Percentiles rank a stretch among this genome's conserved stretches.
Evolutionary conservation across 2,113 vertebrate species (phyloP).

Genomic region (Phrynosoma platyrhinos): DNA sequence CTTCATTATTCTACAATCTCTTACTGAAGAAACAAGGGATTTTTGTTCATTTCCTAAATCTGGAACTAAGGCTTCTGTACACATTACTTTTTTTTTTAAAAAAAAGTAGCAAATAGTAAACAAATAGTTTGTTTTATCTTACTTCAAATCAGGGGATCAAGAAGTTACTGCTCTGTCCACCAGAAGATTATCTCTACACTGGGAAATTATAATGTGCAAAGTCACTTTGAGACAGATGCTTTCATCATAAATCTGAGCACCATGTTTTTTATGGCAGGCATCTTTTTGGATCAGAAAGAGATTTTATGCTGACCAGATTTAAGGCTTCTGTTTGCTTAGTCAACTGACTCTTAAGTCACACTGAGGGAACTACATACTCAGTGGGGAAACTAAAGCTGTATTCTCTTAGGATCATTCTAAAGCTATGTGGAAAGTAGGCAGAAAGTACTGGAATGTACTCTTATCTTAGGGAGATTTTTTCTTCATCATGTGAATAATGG

Average conservation of each 20-base stretch:
- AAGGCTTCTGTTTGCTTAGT: slow-evolving; percentile 35
- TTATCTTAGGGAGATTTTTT: slow-evolving; percentile 8
- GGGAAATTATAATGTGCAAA: slow-evolving; percentile 6
- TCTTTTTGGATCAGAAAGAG: slow-evolving; percentile 30
- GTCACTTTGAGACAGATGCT: not conserved
- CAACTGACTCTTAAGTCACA: not conserved
- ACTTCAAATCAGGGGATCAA: not conserved
- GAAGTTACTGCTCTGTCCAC: not conserved
- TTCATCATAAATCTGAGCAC: not conserved
- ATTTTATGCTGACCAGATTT: not conserved
- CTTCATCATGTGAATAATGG: not conserved
- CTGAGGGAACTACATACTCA: not conserved
- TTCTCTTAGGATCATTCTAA: not conserved
- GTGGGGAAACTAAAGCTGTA: not conserved
- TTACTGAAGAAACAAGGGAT: slow-evolving; percentile 20
- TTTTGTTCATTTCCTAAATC: not conserved
- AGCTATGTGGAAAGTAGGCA: not conserved
- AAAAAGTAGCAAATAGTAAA: not conserved
- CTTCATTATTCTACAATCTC: slow-evolving; percentile 15
- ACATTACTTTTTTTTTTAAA: not conserved
- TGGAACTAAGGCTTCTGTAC: not conserved
- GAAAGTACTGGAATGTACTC: not conserved
- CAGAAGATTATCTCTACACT: not conserved
- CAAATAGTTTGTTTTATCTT: not conserved
- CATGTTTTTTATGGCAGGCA: not conserved